Conservation (phyloP, 2,113 vertebrate genomes). For the Apodemus sylvaticus region DNA sequence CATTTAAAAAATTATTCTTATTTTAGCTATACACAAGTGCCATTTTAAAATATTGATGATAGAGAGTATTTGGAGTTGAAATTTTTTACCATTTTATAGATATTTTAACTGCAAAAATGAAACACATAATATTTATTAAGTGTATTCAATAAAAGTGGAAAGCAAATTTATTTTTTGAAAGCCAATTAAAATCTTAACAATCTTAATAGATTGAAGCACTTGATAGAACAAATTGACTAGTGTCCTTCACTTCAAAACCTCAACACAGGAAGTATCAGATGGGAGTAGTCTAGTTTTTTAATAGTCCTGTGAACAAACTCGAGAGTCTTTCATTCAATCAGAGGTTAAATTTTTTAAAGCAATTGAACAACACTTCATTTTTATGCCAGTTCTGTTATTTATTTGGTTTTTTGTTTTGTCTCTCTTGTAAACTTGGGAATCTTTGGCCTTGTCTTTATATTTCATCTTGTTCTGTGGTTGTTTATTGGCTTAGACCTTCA, state of each 20-base stretch:
- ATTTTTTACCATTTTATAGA: neutral
- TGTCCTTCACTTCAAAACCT: neutral
- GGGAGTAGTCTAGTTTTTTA: neutral
- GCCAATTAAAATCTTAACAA: neutral
- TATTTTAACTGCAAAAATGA: conserved; percentile 4
- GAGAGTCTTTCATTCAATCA: too few species aligned
- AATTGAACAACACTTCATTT: neutral
- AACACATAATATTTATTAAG: conserved; percentile 14
- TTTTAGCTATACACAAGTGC: neutral
- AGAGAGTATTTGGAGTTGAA: neutral
- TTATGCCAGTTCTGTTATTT: neutral
- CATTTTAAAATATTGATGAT: neutral
- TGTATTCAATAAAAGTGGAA: neutral
- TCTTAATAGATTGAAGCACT: neutral
- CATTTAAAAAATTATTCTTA: neutral
- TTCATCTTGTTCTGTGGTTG: neutral
- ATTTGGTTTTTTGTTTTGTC: neutral
- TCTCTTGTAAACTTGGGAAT: neutral
- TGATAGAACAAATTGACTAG: neutral
- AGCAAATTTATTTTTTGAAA: neutral
- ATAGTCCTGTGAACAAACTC: neutral
- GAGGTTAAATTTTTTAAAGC: neutral
- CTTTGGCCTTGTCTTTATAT: neutral
- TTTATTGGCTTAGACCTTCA: conserved; percentile 4
- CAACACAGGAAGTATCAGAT: neutral